Base-by-base conservation (phyloP, 2,888 invertebrate genomes). In the Rhogogaster chlorosoma region DNA sequence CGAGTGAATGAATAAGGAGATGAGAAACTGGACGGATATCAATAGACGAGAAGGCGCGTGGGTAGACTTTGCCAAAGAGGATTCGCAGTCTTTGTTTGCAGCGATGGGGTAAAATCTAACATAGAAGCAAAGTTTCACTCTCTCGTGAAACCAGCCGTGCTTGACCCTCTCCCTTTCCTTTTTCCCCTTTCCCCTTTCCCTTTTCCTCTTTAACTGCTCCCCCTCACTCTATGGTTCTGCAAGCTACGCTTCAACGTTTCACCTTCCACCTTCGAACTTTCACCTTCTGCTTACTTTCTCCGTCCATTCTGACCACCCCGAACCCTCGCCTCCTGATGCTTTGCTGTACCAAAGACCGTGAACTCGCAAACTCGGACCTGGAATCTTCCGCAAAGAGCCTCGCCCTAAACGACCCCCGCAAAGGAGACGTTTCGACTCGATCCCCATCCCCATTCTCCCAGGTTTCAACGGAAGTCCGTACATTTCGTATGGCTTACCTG, bases 141-240 rank as follows among this genome's bases (percentile, higher is more conserved):
- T 78, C 57, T 53, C 36, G 57, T 78, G 45, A 78, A 78, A 78
- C 78, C 78, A 78, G 78, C 78, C 78, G 57, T 78, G 78, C 57
- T 36, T 78, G 78, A 53, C 78, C 78, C 53, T 78, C 32, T 57
- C 15, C 53, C 32, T 32, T 1, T n/a, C n/a, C 32, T 36, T 18
- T 15, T 32, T 29, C 26, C 32, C 18, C 1, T 29, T 70, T 32
- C 3, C 36, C n/a, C 70, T 70, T 36, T 67, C 64, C 15, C 70
- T 32, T 32, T 67, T 32, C 32, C 67, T 67, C 32, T 67, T 26
- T 29, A 32, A 67, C 67, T 32, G 32, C 1, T 32, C 18, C 6
- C 67, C 18, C 26, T 32, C 32, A 7, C 67, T 32, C 26, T 67
- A 18, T 32, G 32, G 32, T 32, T 67, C 12, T 67, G 32, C 75